Evolutionary conservation across 2,888 invertebrate genomes (phyloP), one percentile per base, ranked within the genome.

Genomic region (Autographa pulchrina): DNA sequence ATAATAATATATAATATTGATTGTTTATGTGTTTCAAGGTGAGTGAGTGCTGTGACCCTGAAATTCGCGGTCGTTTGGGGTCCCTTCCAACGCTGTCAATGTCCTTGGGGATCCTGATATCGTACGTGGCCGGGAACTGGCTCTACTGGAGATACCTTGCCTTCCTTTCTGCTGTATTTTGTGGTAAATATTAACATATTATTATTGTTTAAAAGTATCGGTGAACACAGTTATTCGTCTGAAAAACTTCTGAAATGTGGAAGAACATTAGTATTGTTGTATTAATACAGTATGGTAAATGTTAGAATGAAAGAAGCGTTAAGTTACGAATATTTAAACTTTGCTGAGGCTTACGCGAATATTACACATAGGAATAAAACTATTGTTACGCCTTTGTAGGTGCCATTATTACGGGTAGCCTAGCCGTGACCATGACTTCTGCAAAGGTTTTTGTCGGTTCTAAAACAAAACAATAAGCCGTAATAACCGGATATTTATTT

Each of bases 31-130:
- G n/a, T 48, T 84, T 90, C 2, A 84, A 96, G 96, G 96, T 96
- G 68, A 96, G 96, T 82, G 97, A 97, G 88, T 97, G 97, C 83
- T 96, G 97, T 9, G 96, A 97, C 67, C 96, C 97, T 0, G 96
- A 96, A 78, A 96, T 97, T 67, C 96, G 97, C 16, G 97, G 97
- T 0, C 92, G 96, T 13, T 90, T 97, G 25, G 97, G 97, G 0
- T 96, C 97, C 0, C 92, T 97, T 62, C 97, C 97, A 2, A 96
- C 97, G n/a, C 92, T 97, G 18, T 96, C 96, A 65, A 96, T 97
- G 94, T 97, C 97, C 0, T 81, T 96, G 16, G 97, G 97, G 2
- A 97, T 97, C 75, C 91, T 97, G 18, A 82, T 96, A 35, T 96
- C 96, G 0, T 97, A 97, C 85, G 74, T 96, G 7, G 91, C 96